Percentiles rank a stretch among this genome's conserved stretches.
Conservation (phyloP, 2,113 vertebrate genomes). For the Cinclus mexicanus region DNA sequence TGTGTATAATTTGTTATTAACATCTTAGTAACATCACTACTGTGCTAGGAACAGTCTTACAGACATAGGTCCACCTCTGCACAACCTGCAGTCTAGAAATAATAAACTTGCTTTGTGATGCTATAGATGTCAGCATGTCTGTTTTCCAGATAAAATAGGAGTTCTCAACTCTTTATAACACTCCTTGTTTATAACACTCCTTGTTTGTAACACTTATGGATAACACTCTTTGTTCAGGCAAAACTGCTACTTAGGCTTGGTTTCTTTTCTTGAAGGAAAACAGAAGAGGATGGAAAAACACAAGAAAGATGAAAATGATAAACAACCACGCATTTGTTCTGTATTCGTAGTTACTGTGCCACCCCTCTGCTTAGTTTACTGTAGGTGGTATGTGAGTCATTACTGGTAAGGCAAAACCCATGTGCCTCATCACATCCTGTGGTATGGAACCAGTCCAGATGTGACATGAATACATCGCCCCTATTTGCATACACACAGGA, state of each 20-base stretch:
- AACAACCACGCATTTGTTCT: neutral
- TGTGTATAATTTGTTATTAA: neutral
- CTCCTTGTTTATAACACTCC: neutral
- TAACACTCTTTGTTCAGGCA: neutral
- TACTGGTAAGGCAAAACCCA: neutral
- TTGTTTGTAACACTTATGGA: neutral
- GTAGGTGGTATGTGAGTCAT: neutral
- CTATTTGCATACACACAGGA: neutral
- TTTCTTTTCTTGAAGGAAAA: neutral
- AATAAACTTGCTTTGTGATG: neutral
- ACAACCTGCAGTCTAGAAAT: neutral
- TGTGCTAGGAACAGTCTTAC: neutral
- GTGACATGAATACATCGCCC: neutral
- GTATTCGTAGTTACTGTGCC: neutral
- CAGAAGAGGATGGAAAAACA: neutral
- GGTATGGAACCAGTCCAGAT: neutral
- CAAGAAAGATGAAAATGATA: neutral
- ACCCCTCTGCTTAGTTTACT: neutral
- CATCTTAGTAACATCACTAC: neutral
- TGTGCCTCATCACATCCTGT: neutral
- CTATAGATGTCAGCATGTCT: neutral
- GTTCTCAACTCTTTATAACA: neutral
- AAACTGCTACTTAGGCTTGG: neutral
- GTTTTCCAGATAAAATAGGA: neutral
- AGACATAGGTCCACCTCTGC: neutral